Conservation (phyloP, 2,888 invertebrate species). For the Chrysomela aeneicollis region DNA sequence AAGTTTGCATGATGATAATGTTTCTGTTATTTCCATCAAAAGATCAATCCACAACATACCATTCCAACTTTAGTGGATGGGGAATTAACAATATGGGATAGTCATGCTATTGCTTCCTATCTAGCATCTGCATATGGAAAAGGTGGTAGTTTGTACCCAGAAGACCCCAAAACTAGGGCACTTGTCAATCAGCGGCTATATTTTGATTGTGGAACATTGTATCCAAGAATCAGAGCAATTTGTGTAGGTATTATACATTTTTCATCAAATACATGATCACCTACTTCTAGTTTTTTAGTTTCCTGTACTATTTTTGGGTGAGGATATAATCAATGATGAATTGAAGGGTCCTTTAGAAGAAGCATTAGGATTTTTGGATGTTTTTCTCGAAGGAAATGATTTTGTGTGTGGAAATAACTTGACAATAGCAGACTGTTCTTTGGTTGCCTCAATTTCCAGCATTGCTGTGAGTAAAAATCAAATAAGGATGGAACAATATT, state of each 20-base stretch:
- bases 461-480: conserved; percentile 62
- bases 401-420: conserved; percentile 70
- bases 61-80: conserved; percentile 74
- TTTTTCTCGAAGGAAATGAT: conserved; percentile 66
- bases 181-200: conserved; percentile 69
- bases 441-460: conserved; percentile 66
- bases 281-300: conserved; percentile 61
- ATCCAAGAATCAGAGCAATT: conserved; percentile 70
- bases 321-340: conserved; percentile 65
- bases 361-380: conserved; percentile 68
- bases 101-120: conserved; percentile 71
- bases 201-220: conserved; percentile 70
- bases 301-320: conserved; percentile 68
- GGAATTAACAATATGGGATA: conserved; percentile 73
- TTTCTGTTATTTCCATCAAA: conserved; percentile 49
- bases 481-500: too few species aligned
- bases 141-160: conserved; percentile 69
- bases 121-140: conserved; percentile 69
- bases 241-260: conserved; percentile 62
- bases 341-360: conserved; percentile 66
- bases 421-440: conserved; percentile 72
- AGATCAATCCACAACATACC: conserved; percentile 73
- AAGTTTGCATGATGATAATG: background rate
- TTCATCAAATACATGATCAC: background rate
- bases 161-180: conserved; percentile 66